Percentiles rank a stretch among this genome's conserved stretches.
These are phyloP conservation scores for Platycheirus rosarum DNA, from an alignment of 2,888 invertebrate genomes.

Conservation along the genomic window DNA sequence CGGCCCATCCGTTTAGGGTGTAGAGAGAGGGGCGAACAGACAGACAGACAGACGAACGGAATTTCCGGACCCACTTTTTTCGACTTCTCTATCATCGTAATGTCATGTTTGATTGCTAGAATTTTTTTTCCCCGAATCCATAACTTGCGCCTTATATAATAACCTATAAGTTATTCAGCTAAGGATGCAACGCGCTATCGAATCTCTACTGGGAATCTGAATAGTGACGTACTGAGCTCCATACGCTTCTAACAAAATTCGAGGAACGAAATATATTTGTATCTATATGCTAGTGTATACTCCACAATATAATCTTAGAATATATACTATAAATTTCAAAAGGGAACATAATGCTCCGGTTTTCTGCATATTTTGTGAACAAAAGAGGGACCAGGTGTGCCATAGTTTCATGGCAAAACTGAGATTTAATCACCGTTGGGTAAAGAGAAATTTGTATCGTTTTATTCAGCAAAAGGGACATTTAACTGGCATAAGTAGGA, in stretches of 20 bases:
- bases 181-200: constrained; percentile 25
- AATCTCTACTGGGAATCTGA: constrained; percentile 1
- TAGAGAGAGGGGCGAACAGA: too few species aligned
- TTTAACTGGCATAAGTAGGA: background rate
- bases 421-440: constrained; percentile 58
- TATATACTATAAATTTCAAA: too few species aligned
- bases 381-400: constrained; percentile 43
- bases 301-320: background rate
- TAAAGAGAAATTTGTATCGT: background rate
- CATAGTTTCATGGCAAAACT: constrained; percentile 16
- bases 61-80: too few species aligned
- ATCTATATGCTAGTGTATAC: background rate
- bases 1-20: too few species aligned
- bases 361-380: constrained; percentile 28
- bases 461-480: constrained; percentile 1
- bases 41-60: too few species aligned
- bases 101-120: too few species aligned
- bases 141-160: too few species aligned
- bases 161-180: constrained; percentile 27
- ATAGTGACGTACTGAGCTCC: background rate
- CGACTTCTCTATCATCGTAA: too few species aligned
- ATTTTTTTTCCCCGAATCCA: too few species aligned
- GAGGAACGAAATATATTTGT: constrained; percentile 3
- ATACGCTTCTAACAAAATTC: constrained; percentile 11
- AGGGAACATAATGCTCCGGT: background rate